These are phyloP conservation scores for Gonatopus flavifemur DNA, from an alignment of 1,140 invertebrate species.

Conservation along the genomic window DNA sequence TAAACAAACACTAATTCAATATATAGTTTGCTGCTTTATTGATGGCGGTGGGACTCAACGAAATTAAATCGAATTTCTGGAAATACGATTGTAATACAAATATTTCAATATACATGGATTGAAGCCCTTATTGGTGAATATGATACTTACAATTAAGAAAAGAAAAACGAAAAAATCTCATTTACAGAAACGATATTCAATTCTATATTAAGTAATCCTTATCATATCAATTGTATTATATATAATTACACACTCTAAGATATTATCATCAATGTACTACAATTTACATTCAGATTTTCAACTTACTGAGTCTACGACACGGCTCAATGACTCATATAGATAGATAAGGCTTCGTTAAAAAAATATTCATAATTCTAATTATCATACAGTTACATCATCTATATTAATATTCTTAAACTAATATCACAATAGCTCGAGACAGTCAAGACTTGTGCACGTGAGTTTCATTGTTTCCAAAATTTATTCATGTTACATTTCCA, in stretches of 20 bases:
- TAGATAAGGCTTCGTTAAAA: slow-evolving; percentile 41
- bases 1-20: no score
- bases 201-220: slow-evolving; percentile 20
- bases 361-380: slow-evolving; percentile 42
- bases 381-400: slow-evolving; percentile 37
- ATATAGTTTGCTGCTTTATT: no score
- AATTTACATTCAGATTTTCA: slow-evolving; percentile 13
- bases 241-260: slow-evolving; percentile 22
- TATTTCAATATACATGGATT: slow-evolving; percentile 17
- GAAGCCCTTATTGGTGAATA: slow-evolving; percentile 11
- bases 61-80: background rate
- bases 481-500: slow-evolving; percentile 28
- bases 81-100: background rate
- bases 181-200: slow-evolving; percentile 32
- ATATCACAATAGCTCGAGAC: slow-evolving; percentile 54
- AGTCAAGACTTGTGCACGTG: slow-evolving; percentile 48
- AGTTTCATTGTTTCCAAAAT: no score
- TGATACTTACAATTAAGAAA: slow-evolving; percentile 23
- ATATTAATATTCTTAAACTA: slow-evolving; percentile 47
- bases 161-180: slow-evolving; percentile 19
- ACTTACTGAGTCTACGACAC: slow-evolving; percentile 27
- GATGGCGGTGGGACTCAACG: background rate
- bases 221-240: slow-evolving; percentile 18
- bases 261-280: slow-evolving; percentile 23
- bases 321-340: slow-evolving; percentile 25